Conservation (phyloP, 1,140 invertebrate genomes). For the Lordiphosa mommai region DNA sequence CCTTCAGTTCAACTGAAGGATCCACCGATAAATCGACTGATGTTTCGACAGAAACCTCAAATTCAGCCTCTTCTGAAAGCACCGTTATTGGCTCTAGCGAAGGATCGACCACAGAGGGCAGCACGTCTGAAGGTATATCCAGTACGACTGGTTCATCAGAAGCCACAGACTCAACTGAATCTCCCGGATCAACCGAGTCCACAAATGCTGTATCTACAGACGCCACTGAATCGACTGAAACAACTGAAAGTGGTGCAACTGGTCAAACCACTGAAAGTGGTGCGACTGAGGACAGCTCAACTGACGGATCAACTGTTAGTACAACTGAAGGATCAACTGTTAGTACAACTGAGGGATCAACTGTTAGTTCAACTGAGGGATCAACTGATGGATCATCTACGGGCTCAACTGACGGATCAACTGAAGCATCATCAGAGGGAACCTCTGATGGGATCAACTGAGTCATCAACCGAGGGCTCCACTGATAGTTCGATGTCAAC, state of each 20-base stretch:
- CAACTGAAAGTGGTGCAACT: slow-evolving; percentile 35
- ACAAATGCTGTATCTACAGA: slow-evolving; percentile 24
- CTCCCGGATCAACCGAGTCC: slow-evolving; percentile 13
- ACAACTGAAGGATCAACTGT: slow-evolving; percentile 37
- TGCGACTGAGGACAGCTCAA: slow-evolving; percentile 28
- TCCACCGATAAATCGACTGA: slow-evolving; percentile 11
- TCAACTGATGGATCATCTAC: slow-evolving; percentile 16
- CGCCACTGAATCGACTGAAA: slow-evolving; percentile 33
- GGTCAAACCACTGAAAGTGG: slow-evolving; percentile 26
- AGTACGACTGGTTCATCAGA: slow-evolving; percentile 36
- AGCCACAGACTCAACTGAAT: slow-evolving; percentile 33
- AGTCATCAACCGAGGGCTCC: slow-evolving; percentile 15
- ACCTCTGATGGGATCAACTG: slow-evolving; percentile 20
- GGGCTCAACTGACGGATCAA: slow-evolving; percentile 21
- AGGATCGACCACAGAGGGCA: slow-evolving; percentile 36
- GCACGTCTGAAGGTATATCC: slow-evolving; percentile 31
- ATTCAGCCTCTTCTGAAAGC: slow-evolving; percentile 29
- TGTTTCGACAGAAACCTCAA: slow-evolving; percentile 1
- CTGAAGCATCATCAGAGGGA: slow-evolving; percentile 12
- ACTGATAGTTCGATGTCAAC: slow-evolving; percentile 51
- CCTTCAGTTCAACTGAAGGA: slow-evolving; percentile 1
- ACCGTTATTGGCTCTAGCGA: slow-evolving; percentile 27
- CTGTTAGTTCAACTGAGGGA: slow-evolving; percentile 29
- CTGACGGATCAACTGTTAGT: slow-evolving; percentile 28
- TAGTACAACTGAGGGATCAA: slow-evolving; percentile 38